A percentile compares a stretch with the other conserved stretches of the same genome.
phyloP scores from a whole-genome alignment of 53 echinoderm and acorn worm genomes.

The Pentamera pediparva region DNA sequence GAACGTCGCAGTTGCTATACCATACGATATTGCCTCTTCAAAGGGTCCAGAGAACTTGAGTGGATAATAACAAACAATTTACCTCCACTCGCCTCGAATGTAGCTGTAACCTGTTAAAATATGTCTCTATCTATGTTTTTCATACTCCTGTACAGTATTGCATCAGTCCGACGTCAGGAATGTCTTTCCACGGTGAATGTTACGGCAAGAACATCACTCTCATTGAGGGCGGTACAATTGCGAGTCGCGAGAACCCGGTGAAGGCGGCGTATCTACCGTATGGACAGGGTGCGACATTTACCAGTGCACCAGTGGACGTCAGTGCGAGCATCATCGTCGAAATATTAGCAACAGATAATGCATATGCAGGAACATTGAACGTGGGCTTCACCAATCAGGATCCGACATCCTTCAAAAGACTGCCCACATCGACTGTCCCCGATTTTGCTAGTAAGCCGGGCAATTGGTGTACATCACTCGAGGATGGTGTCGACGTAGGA shows the following conservation, averaged over 20 bases:
- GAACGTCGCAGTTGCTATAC: no score
- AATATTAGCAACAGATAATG: not conserved
- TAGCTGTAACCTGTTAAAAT: no score
- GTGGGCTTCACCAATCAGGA: slow-evolving; percentile 29
- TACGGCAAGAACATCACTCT: slow-evolving; percentile 32
- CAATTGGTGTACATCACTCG: slow-evolving; percentile 8
- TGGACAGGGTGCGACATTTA: slow-evolving; percentile 18
- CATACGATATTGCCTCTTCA: no score
- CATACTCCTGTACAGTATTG: no score
- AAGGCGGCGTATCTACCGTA: not conserved
- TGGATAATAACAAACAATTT: no score
- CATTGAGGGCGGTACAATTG: not conserved
- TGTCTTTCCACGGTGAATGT: slow-evolving; percentile 10
- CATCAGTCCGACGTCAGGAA: no score
- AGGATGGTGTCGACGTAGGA: not conserved
- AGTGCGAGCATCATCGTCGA: slow-evolving; percentile 2
- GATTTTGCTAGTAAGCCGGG: slow-evolving; percentile 10
- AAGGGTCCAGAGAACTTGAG: no score
- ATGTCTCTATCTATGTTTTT: no score
- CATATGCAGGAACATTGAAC: slow-evolving; percentile 14
- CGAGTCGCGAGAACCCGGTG: slow-evolving; percentile 11
- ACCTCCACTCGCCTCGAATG: no score
- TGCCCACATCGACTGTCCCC: slow-evolving; percentile 17
- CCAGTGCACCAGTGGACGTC: not conserved
- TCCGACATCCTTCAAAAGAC: not conserved